phyloP scores from a whole-genome alignment of 2,797 vertebrate species.

The Avahi laniger region DNA sequence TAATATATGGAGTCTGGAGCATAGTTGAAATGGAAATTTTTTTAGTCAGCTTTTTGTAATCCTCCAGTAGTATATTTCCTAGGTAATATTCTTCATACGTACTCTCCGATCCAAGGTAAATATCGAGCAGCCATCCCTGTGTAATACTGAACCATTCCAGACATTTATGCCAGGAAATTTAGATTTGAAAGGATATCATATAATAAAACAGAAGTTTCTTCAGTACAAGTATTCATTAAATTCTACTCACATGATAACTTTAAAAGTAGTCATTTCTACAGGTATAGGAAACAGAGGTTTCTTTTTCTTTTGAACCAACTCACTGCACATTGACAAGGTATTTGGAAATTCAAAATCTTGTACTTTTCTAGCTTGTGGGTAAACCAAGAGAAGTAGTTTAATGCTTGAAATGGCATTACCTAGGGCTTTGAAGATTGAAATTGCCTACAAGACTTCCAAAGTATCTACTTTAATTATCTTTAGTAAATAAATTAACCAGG shows the following conservation, averaged over 20 bases:
- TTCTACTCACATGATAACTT: slow-evolving; percentile 21
- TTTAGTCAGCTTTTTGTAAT: slow-evolving; percentile 41
- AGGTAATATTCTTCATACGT: slow-evolving; percentile 6
- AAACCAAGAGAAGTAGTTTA: neutral
- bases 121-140: neutral
- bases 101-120: slow-evolving; percentile 21
- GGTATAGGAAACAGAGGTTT: neutral
- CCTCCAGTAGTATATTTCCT: slow-evolving; percentile 27
- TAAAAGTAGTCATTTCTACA: slow-evolving; percentile 6
- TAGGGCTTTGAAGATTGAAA: slow-evolving; percentile 38
- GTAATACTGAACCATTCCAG: slow-evolving; percentile 22
- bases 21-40: slow-evolving; percentile 30
- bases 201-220: slow-evolving; percentile 30
- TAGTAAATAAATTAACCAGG: slow-evolving; percentile 21
- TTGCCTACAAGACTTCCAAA: slow-evolving; percentile 39
- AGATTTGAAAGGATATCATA: neutral
- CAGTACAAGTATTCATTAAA: neutral
- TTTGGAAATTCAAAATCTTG: neutral
- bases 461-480: slow-evolving; percentile 44
- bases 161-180: slow-evolving; percentile 38
- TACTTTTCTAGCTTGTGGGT: slow-evolving; percentile 4
- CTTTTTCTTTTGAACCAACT: neutral
- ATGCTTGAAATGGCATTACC: slow-evolving; percentile 28
- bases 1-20: slow-evolving; percentile 13
- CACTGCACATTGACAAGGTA: neutral